Evolutionary conservation across 2,888 invertebrate species (phyloP).

Genomic region (Phyllotreta cruciferae): DNA sequence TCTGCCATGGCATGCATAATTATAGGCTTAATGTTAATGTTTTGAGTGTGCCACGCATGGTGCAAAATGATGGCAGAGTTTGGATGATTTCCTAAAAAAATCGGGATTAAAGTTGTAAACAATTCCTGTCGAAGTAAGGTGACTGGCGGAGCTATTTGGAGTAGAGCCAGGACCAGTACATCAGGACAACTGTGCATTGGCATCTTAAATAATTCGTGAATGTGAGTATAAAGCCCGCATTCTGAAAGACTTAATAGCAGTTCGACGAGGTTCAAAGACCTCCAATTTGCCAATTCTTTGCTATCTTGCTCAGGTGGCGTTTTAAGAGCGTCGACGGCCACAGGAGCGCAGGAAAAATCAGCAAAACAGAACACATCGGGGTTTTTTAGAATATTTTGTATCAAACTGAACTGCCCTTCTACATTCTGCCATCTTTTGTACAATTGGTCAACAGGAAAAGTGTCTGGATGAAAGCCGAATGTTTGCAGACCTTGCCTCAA

Average conservation of each 20-base stretch:
- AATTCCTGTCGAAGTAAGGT: conserved; percentile 85
- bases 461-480: conserved; percentile 72
- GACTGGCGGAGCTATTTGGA: conserved; percentile 85
- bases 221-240: conserved; percentile 81
- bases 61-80: conserved; percentile 96
- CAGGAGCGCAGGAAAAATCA: conserved; percentile 87
- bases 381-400: conserved; percentile 86
- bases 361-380: conserved; percentile 95
- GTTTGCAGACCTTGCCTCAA: conserved; percentile 76
- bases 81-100: conserved; percentile 94
- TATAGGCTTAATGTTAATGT: conserved; percentile 74
- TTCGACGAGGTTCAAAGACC: conserved; percentile 90
- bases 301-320: conserved; percentile 94
- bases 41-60: conserved; percentile 92
- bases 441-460: conserved; percentile 87
- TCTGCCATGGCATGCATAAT: conserved; percentile 98
- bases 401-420: conserved; percentile 90
- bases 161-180: conserved; percentile 84
- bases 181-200: conserved; percentile 95
- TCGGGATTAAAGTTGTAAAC: conserved; percentile 85
- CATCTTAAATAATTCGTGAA: conserved; percentile 89
- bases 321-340: conserved; percentile 88
- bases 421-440: conserved; percentile 93
- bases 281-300: conserved; percentile 93
- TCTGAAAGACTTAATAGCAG: conserved; percentile 86